Base-by-base conservation (phyloP, 1,140 invertebrate genomes). In the Anthonomus grandis region DNA sequence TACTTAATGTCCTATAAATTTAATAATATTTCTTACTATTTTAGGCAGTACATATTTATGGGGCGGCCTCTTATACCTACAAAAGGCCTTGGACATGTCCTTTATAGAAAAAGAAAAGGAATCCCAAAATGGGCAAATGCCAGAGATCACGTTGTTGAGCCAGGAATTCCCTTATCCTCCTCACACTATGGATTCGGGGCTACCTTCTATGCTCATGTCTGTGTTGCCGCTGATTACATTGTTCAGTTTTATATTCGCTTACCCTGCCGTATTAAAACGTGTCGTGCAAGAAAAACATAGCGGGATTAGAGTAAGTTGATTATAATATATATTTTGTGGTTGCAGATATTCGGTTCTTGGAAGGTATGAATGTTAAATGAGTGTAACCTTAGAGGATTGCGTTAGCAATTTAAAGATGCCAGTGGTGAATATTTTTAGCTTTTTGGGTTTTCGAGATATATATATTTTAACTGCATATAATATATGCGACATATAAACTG, bases 271-370 rank as follows among this genome's bases (percentile, higher is more conserved):
- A 9, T 34, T 72, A 18, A 68, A 69, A 56, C 41, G 69, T 58
- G 64, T 75, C 19, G 67, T 72, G 13, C 68, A 73, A 57, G 71
- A 75, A 62, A 75, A 74, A 57, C 48, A 64, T 44, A 63, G 65
- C 6, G 73, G 72, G 59, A 70, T 73, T 42, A 73, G 70, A 60
- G 71, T 74, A 63, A 60, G 21, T 21, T n/a, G n/a, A n/a, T n/a
- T n/a, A n/a, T n/a, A n/a, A n/a, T n/a, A n/a, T n/a, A n/a, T n/a
- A n/a, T n/a, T n/a, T n/a, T n/a, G n/a, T n/a, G n/a, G n/a, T n/a
- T n/a, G n/a, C n/a, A n/a, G n/a, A n/a, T n/a, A n/a, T n/a, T n/a
- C n/a, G n/a, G n/a, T n/a, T n/a, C n/a, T n/a, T n/a, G n/a, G n/a
- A n/a, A n/a, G n/a, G n/a, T n/a, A n/a, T n/a, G n/a, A n/a, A n/a